These are phyloP conservation scores for Ctenomys sociabilis DNA, from an alignment of 2,113 vertebrate species.

Conservation along the genomic window DNA sequence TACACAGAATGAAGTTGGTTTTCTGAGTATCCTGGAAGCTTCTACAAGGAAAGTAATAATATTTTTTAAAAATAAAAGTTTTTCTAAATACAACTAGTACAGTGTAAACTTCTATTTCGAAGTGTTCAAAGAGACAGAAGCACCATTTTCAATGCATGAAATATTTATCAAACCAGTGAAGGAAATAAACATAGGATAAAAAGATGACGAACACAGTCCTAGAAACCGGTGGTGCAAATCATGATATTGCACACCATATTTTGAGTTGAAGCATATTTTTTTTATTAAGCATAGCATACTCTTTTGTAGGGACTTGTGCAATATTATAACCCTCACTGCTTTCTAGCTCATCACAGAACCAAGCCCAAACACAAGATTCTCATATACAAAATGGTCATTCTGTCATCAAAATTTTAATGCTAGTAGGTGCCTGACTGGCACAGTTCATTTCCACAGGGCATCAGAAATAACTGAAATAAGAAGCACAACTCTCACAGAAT, in stretches of 20 bases:
- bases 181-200: not conserved
- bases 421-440: not conserved
- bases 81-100: not conserved
- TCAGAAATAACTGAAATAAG: not conserved
- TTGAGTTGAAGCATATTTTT: not conserved
- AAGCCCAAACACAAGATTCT: not conserved
- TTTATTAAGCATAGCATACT: not conserved
- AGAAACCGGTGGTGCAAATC: not conserved
- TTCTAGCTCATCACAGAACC: not conserved
- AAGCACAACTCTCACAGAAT: not conserved
- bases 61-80: not conserved
- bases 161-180: not conserved
- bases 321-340: too few relatives aligned
- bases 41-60: not conserved
- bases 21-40: not conserved
- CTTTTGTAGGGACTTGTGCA: not conserved
- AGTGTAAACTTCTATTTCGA: not conserved
- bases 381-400: not conserved
- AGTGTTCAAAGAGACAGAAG: not conserved
- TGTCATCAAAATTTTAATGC: not conserved
- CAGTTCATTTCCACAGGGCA: not conserved
- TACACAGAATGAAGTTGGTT: not conserved
- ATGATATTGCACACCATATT: not conserved
- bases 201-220: not conserved
- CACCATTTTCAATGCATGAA: not conserved